Evolutionary conservation across 2,113 vertebrate species (phyloP).

Genomic region (Dipodomys merriami): DNA sequence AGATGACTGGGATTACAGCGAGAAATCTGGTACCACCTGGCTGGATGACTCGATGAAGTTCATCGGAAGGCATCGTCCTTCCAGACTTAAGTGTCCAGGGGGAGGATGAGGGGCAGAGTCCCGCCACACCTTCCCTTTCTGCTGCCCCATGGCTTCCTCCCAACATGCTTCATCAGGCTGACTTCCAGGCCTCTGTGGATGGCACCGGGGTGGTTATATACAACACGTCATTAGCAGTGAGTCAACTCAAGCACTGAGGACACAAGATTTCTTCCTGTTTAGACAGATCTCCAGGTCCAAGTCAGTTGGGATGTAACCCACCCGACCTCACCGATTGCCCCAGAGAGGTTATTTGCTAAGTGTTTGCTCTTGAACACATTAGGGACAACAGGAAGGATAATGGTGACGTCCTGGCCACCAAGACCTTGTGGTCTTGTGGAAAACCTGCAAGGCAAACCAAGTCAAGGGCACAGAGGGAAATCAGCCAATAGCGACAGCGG

Average conservation of each 20-base stretch:
- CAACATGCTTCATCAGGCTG: background rate
- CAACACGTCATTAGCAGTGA: background rate
- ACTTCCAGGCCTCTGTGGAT: background rate
- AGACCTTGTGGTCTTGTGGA: background rate
- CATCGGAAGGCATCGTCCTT: background rate
- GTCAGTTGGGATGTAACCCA: background rate
- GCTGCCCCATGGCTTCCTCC: background rate
- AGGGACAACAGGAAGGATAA: background rate
- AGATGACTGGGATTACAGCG: background rate
- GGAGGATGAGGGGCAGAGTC: background rate
- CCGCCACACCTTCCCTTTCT: background rate
- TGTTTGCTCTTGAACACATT: rapidly evolving
- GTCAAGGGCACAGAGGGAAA: background rate
- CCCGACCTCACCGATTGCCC: background rate
- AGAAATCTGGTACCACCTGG: background rate
- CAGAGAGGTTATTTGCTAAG: background rate
- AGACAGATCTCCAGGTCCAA: background rate
- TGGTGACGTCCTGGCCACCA: background rate
- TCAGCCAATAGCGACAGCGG: background rate
- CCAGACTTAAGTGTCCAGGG: background rate
- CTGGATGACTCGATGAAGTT: background rate
- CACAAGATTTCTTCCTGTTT: background rate
- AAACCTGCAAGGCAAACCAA: background rate
- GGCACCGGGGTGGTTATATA: background rate
- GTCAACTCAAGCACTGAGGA: background rate